phyloP scores from a whole-genome alignment of 2,888 invertebrate genomes.

The Netelia melanura region DNA sequence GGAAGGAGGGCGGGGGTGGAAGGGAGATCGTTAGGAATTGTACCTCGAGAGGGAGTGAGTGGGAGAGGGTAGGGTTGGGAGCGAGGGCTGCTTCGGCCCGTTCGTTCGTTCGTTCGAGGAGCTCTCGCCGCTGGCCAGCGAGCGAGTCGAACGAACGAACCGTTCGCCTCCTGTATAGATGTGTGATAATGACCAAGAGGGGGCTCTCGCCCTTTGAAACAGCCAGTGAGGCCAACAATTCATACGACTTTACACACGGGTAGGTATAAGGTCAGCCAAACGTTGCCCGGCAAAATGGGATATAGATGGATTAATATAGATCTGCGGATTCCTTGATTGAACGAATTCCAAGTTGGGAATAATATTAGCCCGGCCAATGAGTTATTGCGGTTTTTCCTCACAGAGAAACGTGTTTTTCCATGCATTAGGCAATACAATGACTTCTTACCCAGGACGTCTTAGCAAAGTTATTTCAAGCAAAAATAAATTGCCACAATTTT shows the following conservation, averaged over 20 bases:
- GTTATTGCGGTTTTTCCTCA: neutral
- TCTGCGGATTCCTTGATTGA: neutral
- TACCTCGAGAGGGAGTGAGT: conserved; percentile 57
- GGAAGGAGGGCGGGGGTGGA: conserved; percentile 78
- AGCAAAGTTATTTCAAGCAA: too few relatives aligned
- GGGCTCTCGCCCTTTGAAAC: conserved; percentile 4
- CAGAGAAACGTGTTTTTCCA: too few relatives aligned
- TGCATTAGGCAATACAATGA: neutral
- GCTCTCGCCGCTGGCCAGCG: neutral
- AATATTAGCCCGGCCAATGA: neutral
- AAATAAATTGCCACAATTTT: too few relatives aligned
- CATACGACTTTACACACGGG: neutral
- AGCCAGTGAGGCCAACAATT: conserved; percentile 4
- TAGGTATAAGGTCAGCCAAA: neutral
- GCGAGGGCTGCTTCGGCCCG: neutral
- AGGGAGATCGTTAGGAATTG: conserved; percentile 66
- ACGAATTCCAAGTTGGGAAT: neutral
- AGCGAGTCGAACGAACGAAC: conserved; percentile 16
- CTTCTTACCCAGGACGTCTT: neutral
- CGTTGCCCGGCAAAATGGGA: neutral
- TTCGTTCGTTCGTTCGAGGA: conserved; percentile 24
- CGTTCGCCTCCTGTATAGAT: neutral
- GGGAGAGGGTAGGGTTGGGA: neutral
- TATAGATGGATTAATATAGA: neutral
- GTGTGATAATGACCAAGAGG: neutral